Conservation (phyloP, 2,113 vertebrate species). For the Calyptomena viridis region DNA sequence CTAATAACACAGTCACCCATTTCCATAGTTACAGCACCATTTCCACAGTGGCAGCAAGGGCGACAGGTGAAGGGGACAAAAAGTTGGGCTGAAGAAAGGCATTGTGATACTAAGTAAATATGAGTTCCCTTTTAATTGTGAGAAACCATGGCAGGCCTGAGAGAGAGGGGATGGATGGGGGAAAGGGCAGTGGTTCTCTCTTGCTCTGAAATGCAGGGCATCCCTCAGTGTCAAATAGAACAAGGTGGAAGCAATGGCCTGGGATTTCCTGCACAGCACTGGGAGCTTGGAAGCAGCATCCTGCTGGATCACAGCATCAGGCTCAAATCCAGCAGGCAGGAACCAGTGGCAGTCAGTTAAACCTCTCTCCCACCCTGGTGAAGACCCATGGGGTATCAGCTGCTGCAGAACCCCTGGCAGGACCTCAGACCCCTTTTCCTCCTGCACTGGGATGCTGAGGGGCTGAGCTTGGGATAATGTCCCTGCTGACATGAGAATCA, state of each 20-base stretch:
- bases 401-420: not conserved
- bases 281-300: not conserved
- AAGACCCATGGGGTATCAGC: fast-evolving
- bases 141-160: not conserved
- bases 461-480: not conserved
- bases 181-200: not conserved
- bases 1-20: not conserved
- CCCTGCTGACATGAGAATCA: fast-evolving
- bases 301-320: not conserved
- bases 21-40: not conserved
- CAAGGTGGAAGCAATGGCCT: fast-evolving
- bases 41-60: not conserved
- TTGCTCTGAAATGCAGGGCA: not conserved
- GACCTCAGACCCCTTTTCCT: not conserved
- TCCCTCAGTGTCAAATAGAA: not conserved
- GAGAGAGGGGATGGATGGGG: not conserved
- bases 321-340: not conserved
- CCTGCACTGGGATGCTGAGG: not conserved
- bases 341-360: fast-evolving
- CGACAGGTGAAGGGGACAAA: not conserved
- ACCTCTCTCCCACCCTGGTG: not conserved
- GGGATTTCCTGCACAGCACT: not conserved
- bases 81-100: not conserved
- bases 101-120: not conserved
- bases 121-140: not conserved